phyloP scores from a whole-genome alignment of 2,888 invertebrate genomes.

The Scaptomyza parva region DNA sequence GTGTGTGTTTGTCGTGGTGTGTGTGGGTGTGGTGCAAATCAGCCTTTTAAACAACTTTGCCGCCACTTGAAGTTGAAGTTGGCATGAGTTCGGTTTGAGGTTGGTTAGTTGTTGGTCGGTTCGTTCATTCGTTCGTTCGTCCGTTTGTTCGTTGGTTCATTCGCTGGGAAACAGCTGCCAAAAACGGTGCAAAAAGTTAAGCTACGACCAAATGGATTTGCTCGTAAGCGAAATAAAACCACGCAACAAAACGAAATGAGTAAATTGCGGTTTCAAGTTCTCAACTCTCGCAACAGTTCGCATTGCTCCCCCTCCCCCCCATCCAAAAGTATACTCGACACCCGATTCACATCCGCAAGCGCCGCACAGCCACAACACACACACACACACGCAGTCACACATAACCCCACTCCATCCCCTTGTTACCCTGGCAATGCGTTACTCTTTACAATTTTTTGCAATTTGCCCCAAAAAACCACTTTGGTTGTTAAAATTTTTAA shows the following conservation, averaged over 20 bases:
- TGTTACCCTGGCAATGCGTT: constrained; percentile 55
- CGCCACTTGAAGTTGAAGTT: constrained; percentile 68
- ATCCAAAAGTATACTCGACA: neutral
- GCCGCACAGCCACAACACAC: constrained; percentile 13
- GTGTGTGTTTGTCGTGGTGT: constrained; percentile 7
- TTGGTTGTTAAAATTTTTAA: constrained; percentile 66
- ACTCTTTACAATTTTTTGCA: constrained; percentile 61
- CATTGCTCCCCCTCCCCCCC: neutral
- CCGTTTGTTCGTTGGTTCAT: constrained; percentile 5
- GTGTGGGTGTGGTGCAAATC: constrained; percentile 44
- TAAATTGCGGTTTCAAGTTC: constrained; percentile 79
- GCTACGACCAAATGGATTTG: constrained; percentile 69
- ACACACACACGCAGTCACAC: constrained; percentile 2
- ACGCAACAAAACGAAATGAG: constrained; percentile 77
- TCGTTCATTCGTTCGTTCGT: constrained; percentile 18
- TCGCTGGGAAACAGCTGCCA: constrained; percentile 49
- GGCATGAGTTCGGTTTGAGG: constrained; percentile 53
- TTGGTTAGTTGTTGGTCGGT: constrained; percentile 54
- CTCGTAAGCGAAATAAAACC: constrained; percentile 77
- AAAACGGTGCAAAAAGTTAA: constrained; percentile 68
- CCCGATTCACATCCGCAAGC: constrained; percentile 20
- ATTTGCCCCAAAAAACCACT: constrained; percentile 54
- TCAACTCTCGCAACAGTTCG: constrained; percentile 65
- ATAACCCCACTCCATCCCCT: neutral
- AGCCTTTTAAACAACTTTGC: constrained; percentile 70